Evolutionary conservation across 2,888 invertebrate genomes (phyloP), one percentile per base, ranked within the genome.

Genomic region (Andrena haemorrhoa): DNA sequence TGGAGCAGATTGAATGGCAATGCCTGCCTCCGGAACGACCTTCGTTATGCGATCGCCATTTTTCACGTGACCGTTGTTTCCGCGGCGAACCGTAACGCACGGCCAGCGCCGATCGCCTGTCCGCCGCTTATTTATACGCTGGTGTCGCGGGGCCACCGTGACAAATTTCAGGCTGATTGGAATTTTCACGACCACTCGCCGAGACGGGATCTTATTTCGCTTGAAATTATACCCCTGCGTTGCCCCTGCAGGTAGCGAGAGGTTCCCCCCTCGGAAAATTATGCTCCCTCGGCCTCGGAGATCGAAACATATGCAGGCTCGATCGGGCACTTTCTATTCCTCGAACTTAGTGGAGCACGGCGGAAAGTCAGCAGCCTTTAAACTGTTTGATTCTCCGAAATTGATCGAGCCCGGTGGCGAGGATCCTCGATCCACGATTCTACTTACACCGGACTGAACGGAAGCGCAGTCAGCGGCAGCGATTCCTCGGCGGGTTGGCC

Each of bases 61-160:
- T 83, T 87, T 85, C 70, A 20, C 65, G 56, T 51, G 60, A 88
- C 82, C 74, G 75, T 78, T 78, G 70, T 83, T 74, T 35, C 72
- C 66, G 66, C 82, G 63, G 75, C 77, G 82, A 81, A 83, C 85
- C 85, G 66, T 87, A 83, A 87, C 85, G 63, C 72, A 63, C 81
- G 81, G 73, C 70, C 80, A 53, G 73, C 75, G 53, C 35, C 69
- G 68, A 64, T 53, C 69, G 68, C 51, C 53, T 53, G 41, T 64
- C 20, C 51, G 66, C 60, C 68, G 49, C 61, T 60, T 64, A 75
- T 71, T 84, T 60, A 60, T 41, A 60, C 23, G 65, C 60, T 53
- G 26, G 64, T 69, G 29, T 58, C 53, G 29, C 49, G 49, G 20
- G 16, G 31, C 20, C 20, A 66, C 60, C 26, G 47, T 47, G 78